phyloP scores from a whole-genome alignment of 2,888 invertebrate genomes.

The Eledone cirrhosa region DNA sequence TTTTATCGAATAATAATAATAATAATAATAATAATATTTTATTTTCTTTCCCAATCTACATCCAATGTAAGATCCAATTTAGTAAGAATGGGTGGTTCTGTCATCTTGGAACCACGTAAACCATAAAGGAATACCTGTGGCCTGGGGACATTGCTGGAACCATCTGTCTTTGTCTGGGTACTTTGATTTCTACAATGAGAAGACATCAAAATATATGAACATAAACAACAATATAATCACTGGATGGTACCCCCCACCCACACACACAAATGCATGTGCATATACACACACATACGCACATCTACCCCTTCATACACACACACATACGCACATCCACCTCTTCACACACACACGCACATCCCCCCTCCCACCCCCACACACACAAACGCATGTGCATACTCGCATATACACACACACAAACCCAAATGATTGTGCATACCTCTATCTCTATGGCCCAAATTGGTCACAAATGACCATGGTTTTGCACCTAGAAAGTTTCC shows the following conservation, averaged over 20 bases:
- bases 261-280: neutral
- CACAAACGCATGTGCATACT: no score
- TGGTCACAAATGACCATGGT: no score
- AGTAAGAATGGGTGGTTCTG: conserved; percentile 58
- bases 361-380: no score
- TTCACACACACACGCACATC: no score
- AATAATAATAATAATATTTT: neutral
- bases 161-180: conserved; percentile 65
- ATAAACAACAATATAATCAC: neutral
- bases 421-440: no score
- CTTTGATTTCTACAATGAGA: conserved; percentile 55
- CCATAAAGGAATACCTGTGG: conserved; percentile 66
- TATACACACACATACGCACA: no score
- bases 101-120: conserved; percentile 64
- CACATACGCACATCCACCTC: no score
- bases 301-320: no score
- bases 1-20: no score
- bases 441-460: no score
- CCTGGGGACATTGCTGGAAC: conserved; percentile 64
- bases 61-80: conserved; percentile 67
- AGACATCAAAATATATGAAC: neutral
- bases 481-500: no score
- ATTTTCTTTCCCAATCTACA: conserved; percentile 54
- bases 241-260: neutral
- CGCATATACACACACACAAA: no score